Base-by-base conservation (phyloP, 2,888 invertebrate genomes). In the Cylloceria caligata region DNA sequence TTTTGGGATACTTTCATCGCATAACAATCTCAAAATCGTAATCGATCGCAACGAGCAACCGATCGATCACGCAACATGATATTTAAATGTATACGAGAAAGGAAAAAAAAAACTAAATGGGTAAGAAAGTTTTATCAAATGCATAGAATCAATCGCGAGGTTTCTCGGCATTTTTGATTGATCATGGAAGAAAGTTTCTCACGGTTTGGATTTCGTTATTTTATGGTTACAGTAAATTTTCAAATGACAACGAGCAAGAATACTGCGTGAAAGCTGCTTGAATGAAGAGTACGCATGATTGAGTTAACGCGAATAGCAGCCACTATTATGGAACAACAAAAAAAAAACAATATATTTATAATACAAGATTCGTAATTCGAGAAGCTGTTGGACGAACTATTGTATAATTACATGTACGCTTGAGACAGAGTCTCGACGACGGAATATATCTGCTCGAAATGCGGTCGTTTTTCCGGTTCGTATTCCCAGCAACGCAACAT, bases 401-500 rank as follows among this genome's bases (percentile, higher is more conserved):
- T 42, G 9, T 9, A 64, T 27, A 65, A 60, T 80, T 80, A 83
- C 83, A 83, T 72, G 84, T 90, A 90, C 52, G 90, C 88, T 87
- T 91, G 90, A 47, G 89, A 88, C 83, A 96, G 94, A 86, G 95
- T 95, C 91, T 97, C 97, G 19, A 97, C 96, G 84, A 95, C 95
- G 36, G 96, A 95, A 91, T 95, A 96, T 88, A 98, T 96, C 93
- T 98, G 97, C 92, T 97, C 96, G 93, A 99, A 99, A 93, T 98
- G 98, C 47, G 98, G 98, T 87, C 99, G 94, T 89, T 96, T 96
- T 85, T 98, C 98, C 2, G 98, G 96, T 90, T 98, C 96, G 91
- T 98, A 98, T 90, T 98, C 97, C 99, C 99, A 99, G 92, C 98
- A 98, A 80, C 96, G 95, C 80, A 97, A 93, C 98, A 99, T 98